Conservation (phyloP, 2,797 vertebrate species). For the Falco peregrinus region DNA sequence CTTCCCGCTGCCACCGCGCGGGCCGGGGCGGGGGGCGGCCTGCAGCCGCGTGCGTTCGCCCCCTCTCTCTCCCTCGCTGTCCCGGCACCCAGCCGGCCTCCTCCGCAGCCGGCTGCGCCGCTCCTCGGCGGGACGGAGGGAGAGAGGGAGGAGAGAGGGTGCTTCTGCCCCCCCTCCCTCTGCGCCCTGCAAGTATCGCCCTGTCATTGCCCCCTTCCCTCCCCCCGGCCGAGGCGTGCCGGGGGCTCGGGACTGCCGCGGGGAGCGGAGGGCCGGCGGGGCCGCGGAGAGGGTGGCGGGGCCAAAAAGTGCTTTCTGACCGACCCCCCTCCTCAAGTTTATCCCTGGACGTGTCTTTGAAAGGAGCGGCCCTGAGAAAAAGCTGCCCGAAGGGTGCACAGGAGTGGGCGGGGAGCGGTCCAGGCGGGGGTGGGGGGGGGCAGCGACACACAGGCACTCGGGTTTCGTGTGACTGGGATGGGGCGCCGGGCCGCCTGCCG, state of each 20-base stretch:
- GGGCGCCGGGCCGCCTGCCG: neutral
- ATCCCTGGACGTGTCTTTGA: neutral
- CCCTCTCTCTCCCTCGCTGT: neutral
- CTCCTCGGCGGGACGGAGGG: slow-evolving; percentile 42
- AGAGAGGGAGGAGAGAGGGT: neutral
- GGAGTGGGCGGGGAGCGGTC: slow-evolving; percentile 15
- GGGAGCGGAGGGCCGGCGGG: neutral
- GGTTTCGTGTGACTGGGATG: neutral
- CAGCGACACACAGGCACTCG: neutral
- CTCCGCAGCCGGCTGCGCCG: neutral
- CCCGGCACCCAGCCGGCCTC: neutral
- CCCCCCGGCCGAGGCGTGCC: neutral
- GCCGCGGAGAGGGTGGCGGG: neutral
- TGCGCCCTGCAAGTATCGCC: neutral
- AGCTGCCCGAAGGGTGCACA: neutral
- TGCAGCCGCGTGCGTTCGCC: neutral
- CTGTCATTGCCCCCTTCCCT: neutral
- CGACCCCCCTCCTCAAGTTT: neutral
- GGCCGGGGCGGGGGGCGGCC: neutral
- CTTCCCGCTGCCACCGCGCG: neutral
- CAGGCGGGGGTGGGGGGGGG: neutral
- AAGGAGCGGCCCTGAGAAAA: neutral
- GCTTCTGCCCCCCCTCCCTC: neutral
- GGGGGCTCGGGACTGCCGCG: neutral
- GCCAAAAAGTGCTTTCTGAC: neutral